A percentile compares a stretch with the other conserved stretches of the same genome.
These are phyloP conservation scores for Pagetopsis macropterus DNA, from an alignment of 2,797 vertebrate genomes.

Conservation along the genomic window DNA sequence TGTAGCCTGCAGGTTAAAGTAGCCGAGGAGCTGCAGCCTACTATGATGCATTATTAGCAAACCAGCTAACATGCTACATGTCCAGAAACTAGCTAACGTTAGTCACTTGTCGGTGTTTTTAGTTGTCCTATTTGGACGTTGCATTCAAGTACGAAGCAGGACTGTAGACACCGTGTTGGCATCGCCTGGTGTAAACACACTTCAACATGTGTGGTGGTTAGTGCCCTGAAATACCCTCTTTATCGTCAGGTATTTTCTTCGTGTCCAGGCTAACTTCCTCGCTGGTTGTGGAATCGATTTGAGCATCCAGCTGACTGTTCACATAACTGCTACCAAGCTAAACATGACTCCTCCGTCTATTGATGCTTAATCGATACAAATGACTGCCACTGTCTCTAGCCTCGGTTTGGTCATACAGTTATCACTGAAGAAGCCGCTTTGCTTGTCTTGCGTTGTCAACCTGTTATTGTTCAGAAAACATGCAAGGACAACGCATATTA, in stretches of 20 bases:
- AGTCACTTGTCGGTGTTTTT: neutral
- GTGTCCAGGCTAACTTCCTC: constrained; percentile 17
- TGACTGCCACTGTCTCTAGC: neutral
- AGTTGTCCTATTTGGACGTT: neutral
- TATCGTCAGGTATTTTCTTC: neutral
- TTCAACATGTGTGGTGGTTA: no score
- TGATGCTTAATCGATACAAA: neutral
- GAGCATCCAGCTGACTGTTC: neutral
- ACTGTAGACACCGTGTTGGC: neutral
- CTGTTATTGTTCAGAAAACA: neutral
- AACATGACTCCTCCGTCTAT: neutral
- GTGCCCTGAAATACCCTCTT: no score
- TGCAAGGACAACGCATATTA: neutral
- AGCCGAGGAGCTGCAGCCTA: neutral
- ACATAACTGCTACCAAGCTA: constrained; percentile 8
- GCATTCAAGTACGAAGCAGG: neutral
- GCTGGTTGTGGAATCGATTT: neutral
- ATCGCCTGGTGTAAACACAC: neutral
- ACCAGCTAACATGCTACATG: constrained; percentile 11
- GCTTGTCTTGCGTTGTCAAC: neutral
- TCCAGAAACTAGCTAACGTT: constrained; percentile 2
- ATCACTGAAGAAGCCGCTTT: neutral
- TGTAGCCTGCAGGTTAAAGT: neutral
- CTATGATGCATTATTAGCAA: neutral
- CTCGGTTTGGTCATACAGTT: neutral